Base-by-base conservation (phyloP, 2,113 vertebrate genomes). In the Nanorana parkeri region DNA sequence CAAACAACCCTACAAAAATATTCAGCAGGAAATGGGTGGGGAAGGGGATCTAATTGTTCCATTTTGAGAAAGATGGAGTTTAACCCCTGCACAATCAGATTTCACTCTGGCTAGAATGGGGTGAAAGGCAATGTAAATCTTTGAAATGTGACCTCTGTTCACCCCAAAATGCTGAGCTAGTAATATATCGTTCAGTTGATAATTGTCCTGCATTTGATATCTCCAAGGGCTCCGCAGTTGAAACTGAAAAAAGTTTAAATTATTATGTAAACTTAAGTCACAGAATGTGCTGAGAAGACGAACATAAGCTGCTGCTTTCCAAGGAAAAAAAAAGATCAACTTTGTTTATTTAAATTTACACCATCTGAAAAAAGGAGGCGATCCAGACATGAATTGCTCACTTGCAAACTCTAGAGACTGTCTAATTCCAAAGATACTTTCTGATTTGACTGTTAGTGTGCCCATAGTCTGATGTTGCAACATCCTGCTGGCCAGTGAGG, bases 1-100 rank as follows among this genome's bases (percentile, higher is more conserved):
- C 80, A 82, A 82, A 67, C 61, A 82, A 66, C 47, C 63, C 80
- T 75, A 26, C 71, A 82, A 74, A 72, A 82, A 75, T 58, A 67
- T 75, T 82, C 80, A 74, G 61, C 69, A 81, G 80, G 80, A 75
- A 58, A 51, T 64, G 71, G 23, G 21, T 28, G 16, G 60, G 61
- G 7, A 67, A 63, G 51, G 63, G 69, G 68, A 75, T 67, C 80
- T 82, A 75, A 75, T 75, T 82, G 71, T 82, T 81, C 64, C 69
- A 61, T 74, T 66, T 81, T 28, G 60, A 66, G 64, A 32, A 28
- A 56, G 60, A 81, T 81, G 19, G 52, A 29, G 69, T 20, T 72
- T 72, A 81, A 82, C 71, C 63, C 28, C 23, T 81, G 65, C 60
- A 55, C 64, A 21, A 21, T 54, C 71, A 41, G 10, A 41, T 3